Evolutionary conservation across 2,888 invertebrate species (phyloP).

Genomic region (Bhutanitis thaidina): DNA sequence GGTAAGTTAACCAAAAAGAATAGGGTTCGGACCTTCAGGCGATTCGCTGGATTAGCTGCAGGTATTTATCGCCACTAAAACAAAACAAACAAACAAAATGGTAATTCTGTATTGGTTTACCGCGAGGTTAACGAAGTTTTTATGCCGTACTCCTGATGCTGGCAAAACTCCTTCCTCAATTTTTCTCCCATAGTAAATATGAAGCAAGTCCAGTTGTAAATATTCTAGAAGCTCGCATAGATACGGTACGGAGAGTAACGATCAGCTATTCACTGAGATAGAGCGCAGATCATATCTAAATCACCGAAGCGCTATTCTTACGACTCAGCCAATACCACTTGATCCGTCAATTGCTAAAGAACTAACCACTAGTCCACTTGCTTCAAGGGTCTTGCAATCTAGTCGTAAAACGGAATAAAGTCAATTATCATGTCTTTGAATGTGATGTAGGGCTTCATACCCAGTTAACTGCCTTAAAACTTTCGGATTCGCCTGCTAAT

Average conservation of each 20-base stretch:
- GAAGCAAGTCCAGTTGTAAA: neutral
- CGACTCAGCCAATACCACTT: slow-evolving; percentile 18
- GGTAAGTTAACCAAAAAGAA: too few species aligned
- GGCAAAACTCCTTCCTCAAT: neutral
- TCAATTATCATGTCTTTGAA: slow-evolving; percentile 35
- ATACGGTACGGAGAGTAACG: slow-evolving; percentile 34
- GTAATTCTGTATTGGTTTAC: too few species aligned
- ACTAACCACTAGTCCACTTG: slow-evolving; percentile 15
- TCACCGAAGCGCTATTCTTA: slow-evolving; percentile 31
- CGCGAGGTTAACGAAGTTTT: too few species aligned
- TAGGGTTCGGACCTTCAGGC: too few species aligned
- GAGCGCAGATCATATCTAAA: slow-evolving; percentile 43
- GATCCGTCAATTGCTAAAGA: slow-evolving; percentile 15
- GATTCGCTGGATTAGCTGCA: too few species aligned
- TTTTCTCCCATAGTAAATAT: neutral
- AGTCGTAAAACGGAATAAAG: slow-evolving; percentile 20
- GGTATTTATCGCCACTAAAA: too few species aligned
- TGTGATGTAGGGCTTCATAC: slow-evolving; percentile 44
- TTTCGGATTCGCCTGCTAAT: slow-evolving; percentile 2
- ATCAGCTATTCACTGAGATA: slow-evolving; percentile 36
- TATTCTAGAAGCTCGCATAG: neutral
- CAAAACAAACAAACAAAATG: too few species aligned
- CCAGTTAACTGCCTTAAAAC: slow-evolving; percentile 38
- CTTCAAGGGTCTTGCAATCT: slow-evolving; percentile 8
- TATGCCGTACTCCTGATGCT: too few species aligned